These are phyloP conservation scores for Beaufortia kweichowensis DNA, from an alignment of 2,113 vertebrate genomes.

Conservation along the genomic window DNA sequence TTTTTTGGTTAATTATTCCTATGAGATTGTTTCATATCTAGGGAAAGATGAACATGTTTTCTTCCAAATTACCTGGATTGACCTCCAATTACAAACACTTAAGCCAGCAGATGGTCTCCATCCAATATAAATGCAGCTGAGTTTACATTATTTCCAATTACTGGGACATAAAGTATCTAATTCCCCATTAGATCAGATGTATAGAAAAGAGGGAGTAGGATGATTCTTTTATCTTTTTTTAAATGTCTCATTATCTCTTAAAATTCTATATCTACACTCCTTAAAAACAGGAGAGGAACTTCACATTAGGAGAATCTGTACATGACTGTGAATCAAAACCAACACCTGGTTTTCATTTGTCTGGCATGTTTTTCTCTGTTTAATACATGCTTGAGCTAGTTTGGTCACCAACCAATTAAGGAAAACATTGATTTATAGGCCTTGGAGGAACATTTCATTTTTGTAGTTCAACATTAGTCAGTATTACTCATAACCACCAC, in stretches of 20 bases:
- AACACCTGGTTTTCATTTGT: no score
- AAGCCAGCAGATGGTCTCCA: background rate
- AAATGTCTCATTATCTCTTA: background rate
- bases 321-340: no score
- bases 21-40: background rate
- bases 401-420: background rate
- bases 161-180: background rate
- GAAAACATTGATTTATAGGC: conserved; percentile 1
- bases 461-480: conserved; percentile 9
- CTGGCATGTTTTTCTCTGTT: background rate
- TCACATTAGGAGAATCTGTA: background rate
- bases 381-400: background rate
- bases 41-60: background rate
- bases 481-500: conserved; percentile 15
- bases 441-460: background rate
- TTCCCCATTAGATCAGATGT: background rate
- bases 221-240: background rate
- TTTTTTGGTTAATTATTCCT: background rate
- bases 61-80: background rate
- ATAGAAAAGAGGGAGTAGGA: background rate
- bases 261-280: background rate
- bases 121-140: background rate
- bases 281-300: background rate
- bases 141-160: background rate
- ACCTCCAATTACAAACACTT: background rate